Conservation (phyloP, 2,888 invertebrate genomes). For the Orthosia gothica region DNA sequence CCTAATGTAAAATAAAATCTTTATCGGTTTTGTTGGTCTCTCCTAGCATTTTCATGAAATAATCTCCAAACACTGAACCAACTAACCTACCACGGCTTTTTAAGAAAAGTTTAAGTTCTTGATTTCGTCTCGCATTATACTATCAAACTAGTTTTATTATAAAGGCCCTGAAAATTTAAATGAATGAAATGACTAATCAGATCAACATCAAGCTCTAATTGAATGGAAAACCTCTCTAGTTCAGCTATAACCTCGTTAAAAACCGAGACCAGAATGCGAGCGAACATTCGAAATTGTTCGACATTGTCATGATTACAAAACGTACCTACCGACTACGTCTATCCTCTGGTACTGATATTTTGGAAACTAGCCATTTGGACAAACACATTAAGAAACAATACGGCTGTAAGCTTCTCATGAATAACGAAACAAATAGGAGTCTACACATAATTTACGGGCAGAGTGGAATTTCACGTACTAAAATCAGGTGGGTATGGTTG, state of each 20-base stretch:
- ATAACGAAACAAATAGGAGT: constrained; percentile 29
- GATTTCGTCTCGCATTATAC: neutral
- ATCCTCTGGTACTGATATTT: constrained; percentile 39
- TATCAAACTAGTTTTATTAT: neutral
- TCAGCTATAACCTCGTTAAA: constrained; percentile 21
- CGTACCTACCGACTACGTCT: constrained; percentile 34
- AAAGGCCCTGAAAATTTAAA: neutral
- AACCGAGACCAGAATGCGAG: constrained; percentile 11
- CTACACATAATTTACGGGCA: constrained; percentile 15
- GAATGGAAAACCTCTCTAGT: constrained; percentile 2
- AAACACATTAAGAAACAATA: constrained; percentile 53
- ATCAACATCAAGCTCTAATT: neutral
- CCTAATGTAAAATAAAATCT: neutral
- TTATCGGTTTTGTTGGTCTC: neutral
- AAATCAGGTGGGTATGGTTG: constrained; percentile 2
- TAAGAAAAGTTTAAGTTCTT: neutral
- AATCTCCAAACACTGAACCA: neutral
- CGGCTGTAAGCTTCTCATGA: constrained; percentile 22
- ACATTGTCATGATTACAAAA: constrained; percentile 55
- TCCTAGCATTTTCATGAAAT: neutral
- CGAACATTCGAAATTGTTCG: constrained; percentile 25
- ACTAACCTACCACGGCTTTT: neutral
- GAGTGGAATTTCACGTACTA: neutral
- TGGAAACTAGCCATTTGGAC: constrained; percentile 53
- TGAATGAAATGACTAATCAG: constrained; percentile 2